Base-by-base conservation (phyloP, 1,140 invertebrate genomes). In the Oreohelix idahoensis region DNA sequence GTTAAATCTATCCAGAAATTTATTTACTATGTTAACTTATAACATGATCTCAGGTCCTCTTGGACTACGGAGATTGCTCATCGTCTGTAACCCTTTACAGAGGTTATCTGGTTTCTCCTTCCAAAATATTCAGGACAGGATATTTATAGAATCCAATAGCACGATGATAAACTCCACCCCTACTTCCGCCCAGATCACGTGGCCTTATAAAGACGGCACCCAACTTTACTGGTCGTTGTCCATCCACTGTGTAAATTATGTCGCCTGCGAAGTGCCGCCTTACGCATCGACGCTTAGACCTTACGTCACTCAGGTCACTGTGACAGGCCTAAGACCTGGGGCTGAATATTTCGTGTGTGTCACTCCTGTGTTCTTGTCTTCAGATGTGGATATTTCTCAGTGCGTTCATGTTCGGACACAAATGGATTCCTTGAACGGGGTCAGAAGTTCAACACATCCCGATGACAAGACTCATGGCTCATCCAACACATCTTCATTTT, bases 211-310 rank as follows among this genome's bases (percentile, higher is more conserved):
- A 69, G 58, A 84, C 0, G 86, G 86, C 20, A 29, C 32, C 20
- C 87, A 88, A 58, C 83, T 86, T 15, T 88, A 87, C 78, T 88
- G 87, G 87, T 73, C 73, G 8, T 26, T 88, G 32, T 58, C 53
- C 13, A 42, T 86, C 1, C 63, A 63, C 36, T 88, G 87, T 78
- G 75, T 82, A 0, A 58, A 71, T 32, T 23, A 26, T n/a, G n/a
- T 76, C 1, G 39, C 35, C 10, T 85, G 84, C 39, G 11, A 35
- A 1, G 39, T 53, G 5, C 49, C 81, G 20, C 38, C 75, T 13
- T 82, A 86, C 36, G 77, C 78, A 20, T 38, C 81, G n/a, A 86
- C 58, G 45, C 66, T 87, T 4, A 74, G 83, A 23, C 78, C 85
- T 32, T 86, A 84, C 42, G 75, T 45, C 51, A 76, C 73, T 0